These are phyloP conservation scores for Charina bottae DNA, from an alignment of 2,113 vertebrate species.

Conservation along the genomic window DNA sequence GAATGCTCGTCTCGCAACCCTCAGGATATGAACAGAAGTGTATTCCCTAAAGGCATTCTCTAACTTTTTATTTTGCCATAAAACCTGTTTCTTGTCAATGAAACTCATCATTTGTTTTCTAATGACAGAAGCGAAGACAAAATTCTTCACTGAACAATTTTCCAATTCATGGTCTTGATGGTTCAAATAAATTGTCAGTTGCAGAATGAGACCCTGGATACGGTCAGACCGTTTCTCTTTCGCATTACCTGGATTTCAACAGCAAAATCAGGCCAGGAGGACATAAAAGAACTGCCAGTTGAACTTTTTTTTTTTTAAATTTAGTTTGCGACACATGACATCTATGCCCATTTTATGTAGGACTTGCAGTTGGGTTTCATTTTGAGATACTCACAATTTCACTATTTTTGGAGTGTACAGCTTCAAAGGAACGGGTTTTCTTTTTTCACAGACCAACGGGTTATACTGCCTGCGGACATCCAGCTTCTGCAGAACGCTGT, in stretches of 20 bases:
- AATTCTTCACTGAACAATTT: too few relatives aligned
- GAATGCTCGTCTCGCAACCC: too few relatives aligned
- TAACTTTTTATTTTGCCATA: too few relatives aligned
- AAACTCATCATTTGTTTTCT: too few relatives aligned
- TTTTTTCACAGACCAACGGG: slow-evolving; percentile 86
- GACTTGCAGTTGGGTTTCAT: neutral
- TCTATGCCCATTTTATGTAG: neutral
- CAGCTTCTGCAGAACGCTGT: slow-evolving; percentile 73
- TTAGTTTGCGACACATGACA: neutral
- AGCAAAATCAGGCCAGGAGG: too few relatives aligned
- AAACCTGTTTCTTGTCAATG: too few relatives aligned
- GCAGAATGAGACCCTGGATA: too few relatives aligned
- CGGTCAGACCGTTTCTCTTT: neutral
- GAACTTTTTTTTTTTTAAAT: neutral
- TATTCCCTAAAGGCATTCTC: too few relatives aligned
- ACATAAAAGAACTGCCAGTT: neutral
- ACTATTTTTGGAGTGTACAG: slow-evolving; percentile 91
- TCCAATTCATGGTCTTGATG: neutral
- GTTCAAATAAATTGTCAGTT: neutral
- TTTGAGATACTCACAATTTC: slow-evolving; percentile 86
- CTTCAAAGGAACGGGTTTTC: slow-evolving; percentile 88
- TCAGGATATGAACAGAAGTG: too few relatives aligned
- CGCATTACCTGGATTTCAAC: neutral
- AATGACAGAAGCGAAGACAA: too few relatives aligned
- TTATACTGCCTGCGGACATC: slow-evolving; percentile 56